Base-by-base conservation (phyloP, 2,113 vertebrate species). In the Siphamia tubifer region DNA sequence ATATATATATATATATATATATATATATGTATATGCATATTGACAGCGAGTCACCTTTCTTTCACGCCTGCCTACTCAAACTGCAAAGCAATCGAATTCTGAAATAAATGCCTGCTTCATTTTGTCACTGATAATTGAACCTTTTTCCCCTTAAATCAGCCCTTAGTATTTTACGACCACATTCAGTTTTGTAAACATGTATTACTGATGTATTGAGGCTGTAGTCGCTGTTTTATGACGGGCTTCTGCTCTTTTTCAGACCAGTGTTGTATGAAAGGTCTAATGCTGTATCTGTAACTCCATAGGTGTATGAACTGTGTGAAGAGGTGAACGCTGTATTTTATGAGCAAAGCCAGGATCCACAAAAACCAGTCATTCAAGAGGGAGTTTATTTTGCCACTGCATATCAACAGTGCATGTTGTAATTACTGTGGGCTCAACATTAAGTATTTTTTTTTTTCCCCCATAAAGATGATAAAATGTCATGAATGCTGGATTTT, bases 401-500 rank as follows among this genome's bases (percentile, higher is more conserved):
- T 43, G 2, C 57, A 49, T 36, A 39, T 60, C 69, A 52, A 73
- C 28, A 7, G 4, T 43, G 38, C 56, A 71, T 49, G 43, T 64
- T 54, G 11, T 60, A 0, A 49, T 62, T 64, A 68, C 45, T 42
- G 31, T 68, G 68, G 38, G 63, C 68, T 58, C 15, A 48, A 67
- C 52, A 36, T 31, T 31, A 21, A 63, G 9, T 9, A 2, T 23
- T 48, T 20, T 69, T 68, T 56, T 65, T 44, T 34, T 51, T 48
- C 42, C 52, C 48, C 42, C 52, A 55, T 63, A 66, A 60, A 48
- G 58, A 35, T 42, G 39, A n/a, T n/a, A n/a, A n/a, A n/a, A n/a
- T n/a, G 60, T 87, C 70, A 82, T 65, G 25, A 79, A 89, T 90
- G 86, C 90, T 91, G 90, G 84, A 90, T 64, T 87, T 83, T 62